Evolutionary conservation across 2,888 invertebrate genomes (phyloP).

Genomic region (Cancer borealis): DNA sequence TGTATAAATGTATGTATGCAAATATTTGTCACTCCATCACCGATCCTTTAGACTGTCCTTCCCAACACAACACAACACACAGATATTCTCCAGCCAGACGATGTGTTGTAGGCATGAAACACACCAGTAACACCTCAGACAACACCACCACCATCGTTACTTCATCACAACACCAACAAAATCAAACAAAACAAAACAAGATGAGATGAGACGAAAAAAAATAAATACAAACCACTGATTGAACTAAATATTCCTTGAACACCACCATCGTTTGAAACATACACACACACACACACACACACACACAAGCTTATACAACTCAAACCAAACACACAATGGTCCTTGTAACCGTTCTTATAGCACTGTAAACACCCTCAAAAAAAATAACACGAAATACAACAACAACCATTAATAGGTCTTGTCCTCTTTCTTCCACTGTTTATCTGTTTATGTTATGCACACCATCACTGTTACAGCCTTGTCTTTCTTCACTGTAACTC

Average conservation of each 20-base stretch:
- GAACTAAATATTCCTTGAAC: too few species aligned
- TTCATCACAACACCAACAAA: not conserved
- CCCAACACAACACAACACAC: not conserved
- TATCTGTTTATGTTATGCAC: not conserved
- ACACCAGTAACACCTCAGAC: not conserved
- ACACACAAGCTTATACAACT: not conserved
- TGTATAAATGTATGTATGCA: not conserved
- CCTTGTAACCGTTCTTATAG: not conserved
- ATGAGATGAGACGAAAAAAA: too few species aligned
- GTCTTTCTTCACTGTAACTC: not conserved
- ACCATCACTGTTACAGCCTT: not conserved
- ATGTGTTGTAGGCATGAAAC: not conserved
- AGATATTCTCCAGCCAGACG: not conserved
- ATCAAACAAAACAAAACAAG: too few species aligned
- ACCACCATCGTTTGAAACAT: too few species aligned
- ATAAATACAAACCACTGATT: too few species aligned
- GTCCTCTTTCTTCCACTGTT: not conserved
- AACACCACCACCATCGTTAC: not conserved
- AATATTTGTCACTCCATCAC: not conserved
- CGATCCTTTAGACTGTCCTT: not conserved
- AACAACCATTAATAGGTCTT: not conserved
- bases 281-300: not conserved
- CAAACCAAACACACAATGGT: not conserved
- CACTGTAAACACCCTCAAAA: not conserved
- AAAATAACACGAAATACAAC: not conserved